A percentile compares a stretch with the other conserved stretches of the same genome.
phyloP scores from a whole-genome alignment of 2,113 vertebrate genomes.

The Cottus gobio region DNA sequence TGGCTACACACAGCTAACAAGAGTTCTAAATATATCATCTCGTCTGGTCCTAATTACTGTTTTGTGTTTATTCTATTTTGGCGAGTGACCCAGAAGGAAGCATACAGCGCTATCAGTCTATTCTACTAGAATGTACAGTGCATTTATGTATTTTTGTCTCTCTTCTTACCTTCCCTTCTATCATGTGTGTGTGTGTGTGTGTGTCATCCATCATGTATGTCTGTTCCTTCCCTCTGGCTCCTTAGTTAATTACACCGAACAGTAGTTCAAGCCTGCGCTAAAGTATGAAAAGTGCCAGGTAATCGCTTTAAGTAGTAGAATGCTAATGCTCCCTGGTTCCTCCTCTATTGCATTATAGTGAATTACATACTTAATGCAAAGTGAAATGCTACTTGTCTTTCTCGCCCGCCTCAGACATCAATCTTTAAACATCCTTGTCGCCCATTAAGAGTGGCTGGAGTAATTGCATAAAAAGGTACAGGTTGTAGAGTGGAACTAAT shows the following conservation, averaged over 20 bases:
- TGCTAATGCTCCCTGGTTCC: constrained; percentile 32
- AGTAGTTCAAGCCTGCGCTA: constrained; percentile 22
- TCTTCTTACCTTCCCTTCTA: not conserved
- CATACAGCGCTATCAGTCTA: not conserved
- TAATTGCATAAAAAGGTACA: constrained; percentile 11
- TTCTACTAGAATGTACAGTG: not conserved
- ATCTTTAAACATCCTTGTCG: constrained; percentile 39
- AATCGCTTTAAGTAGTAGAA: constrained; percentile 53
- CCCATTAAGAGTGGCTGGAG: constrained; percentile 3
- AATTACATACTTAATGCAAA: constrained; percentile 59
- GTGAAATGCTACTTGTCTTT: constrained; percentile 41
- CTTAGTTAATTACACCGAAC: constrained; percentile 38
- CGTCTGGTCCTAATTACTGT: constrained; percentile 8
- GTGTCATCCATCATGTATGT: not conserved
- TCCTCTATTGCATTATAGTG: constrained; percentile 21
- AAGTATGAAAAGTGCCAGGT: constrained; percentile 48
- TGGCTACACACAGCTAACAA: not conserved
- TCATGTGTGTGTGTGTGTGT: constrained; percentile 8
- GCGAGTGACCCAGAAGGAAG: constrained; percentile 22
- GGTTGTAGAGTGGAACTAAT: constrained; percentile 17
- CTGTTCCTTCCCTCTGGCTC: constrained; percentile 17
- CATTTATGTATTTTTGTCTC: not conserved
- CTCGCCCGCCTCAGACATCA: constrained; percentile 21
- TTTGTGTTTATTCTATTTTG: constrained; percentile 37
- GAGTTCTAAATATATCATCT: constrained; percentile 32